Base-by-base conservation (phyloP, 2,113 vertebrate species). In the Cottus gobio region DNA sequence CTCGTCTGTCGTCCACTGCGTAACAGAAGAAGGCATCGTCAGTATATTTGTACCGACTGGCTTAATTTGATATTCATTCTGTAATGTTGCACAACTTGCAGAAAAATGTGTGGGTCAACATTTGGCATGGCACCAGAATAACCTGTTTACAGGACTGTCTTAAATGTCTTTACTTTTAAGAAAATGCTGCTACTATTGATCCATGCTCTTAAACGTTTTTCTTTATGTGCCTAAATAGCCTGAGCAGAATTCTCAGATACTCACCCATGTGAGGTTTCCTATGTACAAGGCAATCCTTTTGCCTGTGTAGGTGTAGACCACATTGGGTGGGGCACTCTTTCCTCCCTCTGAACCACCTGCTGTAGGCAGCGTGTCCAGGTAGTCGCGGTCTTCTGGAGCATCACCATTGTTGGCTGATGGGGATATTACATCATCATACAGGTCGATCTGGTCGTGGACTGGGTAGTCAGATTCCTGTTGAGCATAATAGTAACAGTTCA, bases 1-100 rank as follows among this genome's bases (percentile, higher is more conserved):
- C 93, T 99, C 98, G 94, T 99, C 98, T 89, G 98, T 99, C 58
- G 98, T 99, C 98, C 98, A 99, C 98, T 99, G 95, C 56, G 94
- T 92, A 89, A 93, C 18, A 82, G 0, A 78, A 34, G 4, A 58
- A 11, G 46, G 4, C 0, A 15, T 22, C 10, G 39, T 71, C 20
- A 80, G 7, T 12, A 20, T 18, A 67, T 24, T 9, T 1, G 2
- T 12, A 50, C 1, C 0, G 3, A 58, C 10, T 46, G 54, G 5
- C 1, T 46, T 22, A 9, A 22, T 50, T 39, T 31, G 2, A 42
- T 13, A 42, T 9, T 28, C 24, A 10, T 7, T 28, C 24, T 15
- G 7, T n/a, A 22, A 69, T 12, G 31, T 16, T 34, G 15, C 8
- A 72, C 39, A 34, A 26, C 7, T 30, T 42, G 3, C 37, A 58